phyloP scores from a whole-genome alignment of 2,888 invertebrate species.

The Drosophila suboccidentalis region DNA sequence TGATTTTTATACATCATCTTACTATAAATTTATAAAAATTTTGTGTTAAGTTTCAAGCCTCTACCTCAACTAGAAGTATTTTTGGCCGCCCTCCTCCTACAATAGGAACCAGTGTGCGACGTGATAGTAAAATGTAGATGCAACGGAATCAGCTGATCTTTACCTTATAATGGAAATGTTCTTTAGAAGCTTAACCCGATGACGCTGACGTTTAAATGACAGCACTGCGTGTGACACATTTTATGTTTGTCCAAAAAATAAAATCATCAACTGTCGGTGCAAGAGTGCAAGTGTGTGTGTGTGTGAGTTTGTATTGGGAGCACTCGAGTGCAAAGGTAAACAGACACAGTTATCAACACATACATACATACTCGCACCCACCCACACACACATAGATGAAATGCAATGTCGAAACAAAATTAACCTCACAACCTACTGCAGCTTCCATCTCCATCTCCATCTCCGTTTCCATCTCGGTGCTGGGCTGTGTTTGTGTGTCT shows the following conservation, averaged over 20 bases:
- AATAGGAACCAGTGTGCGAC: too few relatives aligned
- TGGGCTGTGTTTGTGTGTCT: constrained; percentile 39
- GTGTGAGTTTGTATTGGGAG: constrained; percentile 61
- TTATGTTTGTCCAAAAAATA: constrained; percentile 62
- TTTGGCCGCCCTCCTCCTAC: too few relatives aligned
- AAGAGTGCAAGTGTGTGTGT: constrained; percentile 14
- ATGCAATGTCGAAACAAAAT: constrained; percentile 73
- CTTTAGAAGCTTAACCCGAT: constrained; percentile 4
- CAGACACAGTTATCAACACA: constrained; percentile 56
- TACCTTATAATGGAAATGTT: constrained; percentile 4
- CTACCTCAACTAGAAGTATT: too few relatives aligned
- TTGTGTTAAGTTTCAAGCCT: too few relatives aligned
- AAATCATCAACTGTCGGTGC: constrained; percentile 48
- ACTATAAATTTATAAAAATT: too few relatives aligned
- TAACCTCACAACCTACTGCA: constrained; percentile 76
- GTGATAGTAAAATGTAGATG: neutral
- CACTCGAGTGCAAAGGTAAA: constrained; percentile 70
- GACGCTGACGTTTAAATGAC: constrained; percentile 44
- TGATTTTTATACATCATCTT: too few relatives aligned
- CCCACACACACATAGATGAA: constrained; percentile 22
- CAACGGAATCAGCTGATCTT: constrained; percentile 4
- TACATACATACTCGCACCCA: constrained; percentile 11
- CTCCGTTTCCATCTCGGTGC: constrained; percentile 13
- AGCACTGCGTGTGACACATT: constrained; percentile 63
- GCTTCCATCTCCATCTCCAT: constrained; percentile 39